Base-by-base conservation (phyloP, 1,140 invertebrate species). In the Heliothis subflexa region DNA sequence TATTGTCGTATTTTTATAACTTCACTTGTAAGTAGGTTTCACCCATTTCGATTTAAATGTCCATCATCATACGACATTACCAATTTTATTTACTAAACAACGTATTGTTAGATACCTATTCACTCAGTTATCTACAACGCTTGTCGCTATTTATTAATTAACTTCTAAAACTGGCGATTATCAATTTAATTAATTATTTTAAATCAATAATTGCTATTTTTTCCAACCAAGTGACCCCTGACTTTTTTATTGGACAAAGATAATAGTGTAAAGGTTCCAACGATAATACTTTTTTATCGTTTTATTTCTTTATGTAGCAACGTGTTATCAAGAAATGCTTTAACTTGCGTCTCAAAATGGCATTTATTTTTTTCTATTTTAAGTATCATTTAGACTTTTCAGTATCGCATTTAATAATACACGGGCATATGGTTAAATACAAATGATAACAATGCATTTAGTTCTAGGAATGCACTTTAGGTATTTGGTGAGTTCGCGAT, bases 351-450 rank as follows among this genome's bases (percentile, higher is more conserved):
- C 71, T 83, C 75, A 82, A 84, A 87, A 88, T 85, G 80, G 88
- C 86, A 90, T 89, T 90, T 88, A 88, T 64, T 85, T 81, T 71
- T 82, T 87, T 86, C 84, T 78, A 78, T 81, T 80, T 71, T 88
- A 91, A 85, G 76, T 83, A 78, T 86, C 83, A 85, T 85, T 61
- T 49, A 49, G 55, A 73, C 16, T 75, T 81, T 85, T 82, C 80
- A 71, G 28, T 52, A 45, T 84, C 84, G 85, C 81, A 78, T 81
- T 77, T 72, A 12, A 54, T 64, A 49, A 47, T 21, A 45, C 55
- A 40, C 68, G 68, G 55, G 66, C 66, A 80, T 74, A 18, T 77
- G 81, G 72, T 87, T 82, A 83, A 50, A 52, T 57, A 78, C 76
- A 83, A 12, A 47, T 47, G 40, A 80, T 86, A 87, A 82, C 21